These are phyloP conservation scores for Pituophis catenifer DNA, from an alignment of 2,113 vertebrate species.

Conservation along the genomic window DNA sequence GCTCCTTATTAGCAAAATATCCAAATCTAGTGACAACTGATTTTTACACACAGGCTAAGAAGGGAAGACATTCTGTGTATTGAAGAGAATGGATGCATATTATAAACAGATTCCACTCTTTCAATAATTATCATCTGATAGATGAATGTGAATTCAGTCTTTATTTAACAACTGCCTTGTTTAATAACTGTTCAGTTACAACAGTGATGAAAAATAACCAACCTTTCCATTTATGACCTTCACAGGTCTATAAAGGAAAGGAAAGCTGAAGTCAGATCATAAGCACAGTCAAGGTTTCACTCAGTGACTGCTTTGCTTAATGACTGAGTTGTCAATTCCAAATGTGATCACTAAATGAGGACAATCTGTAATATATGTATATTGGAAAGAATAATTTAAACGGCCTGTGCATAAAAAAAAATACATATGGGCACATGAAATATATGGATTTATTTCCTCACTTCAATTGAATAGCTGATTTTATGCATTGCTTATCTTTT, in stretches of 20 bases:
- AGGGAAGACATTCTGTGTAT: not conserved
- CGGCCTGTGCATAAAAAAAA: not conserved
- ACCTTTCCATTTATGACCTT: not conserved
- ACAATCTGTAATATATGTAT: not conserved
- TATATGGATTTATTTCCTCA: not conserved
- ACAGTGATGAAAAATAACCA: not conserved
- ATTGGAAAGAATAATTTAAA: not conserved
- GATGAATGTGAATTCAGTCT: not conserved
- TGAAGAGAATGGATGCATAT: not conserved
- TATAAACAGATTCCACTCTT: not conserved
- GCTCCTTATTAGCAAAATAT: not conserved
- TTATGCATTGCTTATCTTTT: not conserved
- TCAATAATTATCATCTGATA: not conserved
- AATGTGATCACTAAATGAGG: not conserved
- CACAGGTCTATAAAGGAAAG: not conserved
- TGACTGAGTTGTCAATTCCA: not conserved
- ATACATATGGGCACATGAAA: not conserved
- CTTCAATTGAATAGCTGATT: not conserved
- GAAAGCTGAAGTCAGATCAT: not conserved
- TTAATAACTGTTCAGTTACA: not conserved
- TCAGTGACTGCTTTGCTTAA: not conserved
- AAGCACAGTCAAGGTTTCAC: not conserved
- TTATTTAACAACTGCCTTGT: not conserved
- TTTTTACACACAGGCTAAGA: not conserved
- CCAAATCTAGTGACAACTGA: not conserved